A percentile compares a stretch with the other conserved stretches of the same genome.
phyloP scores from a whole-genome alignment of 1,140 invertebrate genomes.

The Papilio glaucus region DNA sequence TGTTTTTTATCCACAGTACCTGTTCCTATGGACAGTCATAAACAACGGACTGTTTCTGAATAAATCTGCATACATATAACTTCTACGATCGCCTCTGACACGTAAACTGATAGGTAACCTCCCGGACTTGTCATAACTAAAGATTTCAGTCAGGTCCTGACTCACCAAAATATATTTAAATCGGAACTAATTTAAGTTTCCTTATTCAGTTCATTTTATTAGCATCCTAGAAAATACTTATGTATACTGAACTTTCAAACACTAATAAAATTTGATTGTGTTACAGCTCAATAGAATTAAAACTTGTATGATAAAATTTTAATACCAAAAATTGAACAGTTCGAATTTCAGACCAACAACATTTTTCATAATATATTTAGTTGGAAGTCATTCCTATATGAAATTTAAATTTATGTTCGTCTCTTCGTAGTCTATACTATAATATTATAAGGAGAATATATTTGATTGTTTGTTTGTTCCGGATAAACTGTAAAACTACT shows the following conservation, averaged over 20 bases:
- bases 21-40: neutral
- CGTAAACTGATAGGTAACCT: neutral
- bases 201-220: neutral
- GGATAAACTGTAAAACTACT: too few relatives aligned
- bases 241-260: too few relatives aligned
- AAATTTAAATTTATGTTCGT: neutral
- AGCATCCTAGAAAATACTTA: neutral
- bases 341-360: too few relatives aligned
- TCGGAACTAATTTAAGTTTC: neutral
- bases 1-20: neutral
- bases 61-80: conserved; percentile 2
- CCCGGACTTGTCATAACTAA: neutral
- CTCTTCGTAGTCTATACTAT: too few relatives aligned
- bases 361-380: too few relatives aligned
- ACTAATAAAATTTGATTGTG: neutral
- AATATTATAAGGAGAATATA: too few relatives aligned
- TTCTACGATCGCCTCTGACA: neutral
- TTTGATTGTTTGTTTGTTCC: too few relatives aligned
- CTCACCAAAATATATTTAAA: neutral
- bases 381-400: too few relatives aligned
- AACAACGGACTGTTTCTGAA: neutral
- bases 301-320: neutral
- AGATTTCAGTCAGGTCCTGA: neutral
- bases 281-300: neutral
- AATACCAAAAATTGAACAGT: too few relatives aligned